Percentiles rank a stretch among this genome's conserved stretches.
Conservation (phyloP, 1,140 invertebrate species). For the Cotesia glomerata region DNA sequence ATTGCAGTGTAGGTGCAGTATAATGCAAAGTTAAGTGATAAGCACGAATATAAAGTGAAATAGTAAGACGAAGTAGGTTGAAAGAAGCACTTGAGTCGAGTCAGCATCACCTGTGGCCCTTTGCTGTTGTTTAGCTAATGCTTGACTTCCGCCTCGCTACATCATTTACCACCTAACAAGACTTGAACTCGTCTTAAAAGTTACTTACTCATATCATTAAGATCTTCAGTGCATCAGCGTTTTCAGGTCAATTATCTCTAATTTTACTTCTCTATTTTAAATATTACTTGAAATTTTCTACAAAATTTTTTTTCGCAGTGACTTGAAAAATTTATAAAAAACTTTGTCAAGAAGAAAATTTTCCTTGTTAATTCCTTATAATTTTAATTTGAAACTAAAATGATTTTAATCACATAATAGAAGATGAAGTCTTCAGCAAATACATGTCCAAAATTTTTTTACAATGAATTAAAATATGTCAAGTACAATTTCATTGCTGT, state of each 20-base stretch:
- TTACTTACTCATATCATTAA: not conserved
- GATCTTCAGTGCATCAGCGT: conserved; percentile 5
- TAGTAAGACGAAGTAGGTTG: conserved; percentile 10
- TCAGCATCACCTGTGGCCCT: conserved; percentile 54
- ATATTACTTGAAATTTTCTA: not conserved
- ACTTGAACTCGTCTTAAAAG: conserved; percentile 6
- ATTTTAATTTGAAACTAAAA: too few species aligned
- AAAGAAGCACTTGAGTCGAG: conserved; percentile 48
- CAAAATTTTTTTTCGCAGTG: not conserved
- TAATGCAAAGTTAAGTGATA: too few species aligned
- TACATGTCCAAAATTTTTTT: too few species aligned
- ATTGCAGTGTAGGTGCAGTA: too few species aligned
- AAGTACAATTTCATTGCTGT: too few species aligned
- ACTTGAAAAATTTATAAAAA: too few species aligned
- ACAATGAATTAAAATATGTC: not conserved
- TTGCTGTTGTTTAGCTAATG: conserved; percentile 49
- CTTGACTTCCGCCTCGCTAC: conserved; percentile 42
- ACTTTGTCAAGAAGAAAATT: too few species aligned
- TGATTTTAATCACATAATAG: too few species aligned
- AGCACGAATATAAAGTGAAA: conserved; percentile 16
- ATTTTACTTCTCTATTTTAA: not conserved
- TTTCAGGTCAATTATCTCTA: not conserved
- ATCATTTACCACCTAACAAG: not conserved
- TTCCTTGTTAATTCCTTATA: too few species aligned
- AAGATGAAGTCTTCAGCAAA: too few species aligned